Base-by-base conservation (phyloP, 2,888 invertebrate genomes). In the Julus scandinavius region DNA sequence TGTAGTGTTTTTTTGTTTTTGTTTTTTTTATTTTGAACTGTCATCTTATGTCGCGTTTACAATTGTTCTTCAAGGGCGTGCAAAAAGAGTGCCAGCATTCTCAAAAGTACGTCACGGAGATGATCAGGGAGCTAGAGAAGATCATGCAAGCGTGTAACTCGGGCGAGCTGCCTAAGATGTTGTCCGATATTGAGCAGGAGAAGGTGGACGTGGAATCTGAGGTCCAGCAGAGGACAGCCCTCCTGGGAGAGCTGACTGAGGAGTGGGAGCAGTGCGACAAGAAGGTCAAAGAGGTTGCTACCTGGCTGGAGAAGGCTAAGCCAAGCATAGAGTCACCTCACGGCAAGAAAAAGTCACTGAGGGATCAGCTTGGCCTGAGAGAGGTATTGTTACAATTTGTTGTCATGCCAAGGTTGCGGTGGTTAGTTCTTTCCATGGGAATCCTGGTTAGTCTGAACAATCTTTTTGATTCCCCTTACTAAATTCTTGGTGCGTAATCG, bases 191-290 rank as follows among this genome's bases (percentile, higher is more conserved):
- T 20, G 98, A 98, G 92, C 96, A 96, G 91, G 95, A 95, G 85
- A 97, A 98, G 92, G 94, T 96, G 90, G 95, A 95, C 91, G 96
- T 96, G 88, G 97, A 97, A 93, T 95, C 95, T 92, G 94, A 94
- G 93, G 95, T 97, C 91, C 94, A 96, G 91, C 96, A 97, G 94
- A 96, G 97, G 94, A 97, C 97, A 93, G 96, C 96, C 85, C 93
- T 97, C 90, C 94, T 98, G 89, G 96, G 97, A 94, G 98, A 98
- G 93, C 95, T 97, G 88, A 96, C 96, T 86, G 97, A 98, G 92
- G 98, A 98, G 93, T 98, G 98, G 97, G 97, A 98, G 92, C 96
- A 98, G 92, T 98, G 97, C 93, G 98, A 98, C 93, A 96, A 95
- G 92, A 98, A 98, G 92, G 94, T 98, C 92, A 96, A 96, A 92